Conservation (phyloP, 2,797 vertebrate genomes). For the Tangara arthus region DNA sequence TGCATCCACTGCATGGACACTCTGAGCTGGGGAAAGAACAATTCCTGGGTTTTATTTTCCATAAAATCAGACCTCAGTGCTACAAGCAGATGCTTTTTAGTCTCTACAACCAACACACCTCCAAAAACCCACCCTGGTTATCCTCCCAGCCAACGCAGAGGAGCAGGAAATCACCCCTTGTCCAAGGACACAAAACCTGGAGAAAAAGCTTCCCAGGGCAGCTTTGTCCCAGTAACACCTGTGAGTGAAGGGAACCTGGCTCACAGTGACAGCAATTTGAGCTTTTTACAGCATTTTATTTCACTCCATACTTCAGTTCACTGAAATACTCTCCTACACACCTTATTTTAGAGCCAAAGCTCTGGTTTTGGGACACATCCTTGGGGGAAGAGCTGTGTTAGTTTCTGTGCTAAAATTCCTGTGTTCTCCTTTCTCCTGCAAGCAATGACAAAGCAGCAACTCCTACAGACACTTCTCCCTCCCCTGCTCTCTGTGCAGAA, state of each 20-base stretch:
- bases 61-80: neutral
- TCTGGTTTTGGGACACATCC: neutral
- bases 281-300: neutral
- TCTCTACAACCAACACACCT: neutral
- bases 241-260: neutral
- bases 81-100: neutral
- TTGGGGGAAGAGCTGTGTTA: neutral
- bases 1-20: rapidly evolving
- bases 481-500: neutral
- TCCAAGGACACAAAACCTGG: neutral
- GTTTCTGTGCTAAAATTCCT: neutral
- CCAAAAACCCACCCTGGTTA: neutral
- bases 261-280: neutral
- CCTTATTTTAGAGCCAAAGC: neutral
- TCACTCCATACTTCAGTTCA: neutral
- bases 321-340: neutral
- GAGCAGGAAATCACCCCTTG: neutral
- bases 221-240: neutral
- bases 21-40: neutral
- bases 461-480: neutral
- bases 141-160: neutral
- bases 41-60: neutral
- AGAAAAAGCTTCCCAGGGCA: neutral
- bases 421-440: neutral
- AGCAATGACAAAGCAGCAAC: neutral